A percentile compares a stretch with the other conserved stretches of the same genome.
Evolutionary conservation across 1,140 invertebrate species (phyloP).

Genomic region (Hydropsyche tenuis): DNA sequence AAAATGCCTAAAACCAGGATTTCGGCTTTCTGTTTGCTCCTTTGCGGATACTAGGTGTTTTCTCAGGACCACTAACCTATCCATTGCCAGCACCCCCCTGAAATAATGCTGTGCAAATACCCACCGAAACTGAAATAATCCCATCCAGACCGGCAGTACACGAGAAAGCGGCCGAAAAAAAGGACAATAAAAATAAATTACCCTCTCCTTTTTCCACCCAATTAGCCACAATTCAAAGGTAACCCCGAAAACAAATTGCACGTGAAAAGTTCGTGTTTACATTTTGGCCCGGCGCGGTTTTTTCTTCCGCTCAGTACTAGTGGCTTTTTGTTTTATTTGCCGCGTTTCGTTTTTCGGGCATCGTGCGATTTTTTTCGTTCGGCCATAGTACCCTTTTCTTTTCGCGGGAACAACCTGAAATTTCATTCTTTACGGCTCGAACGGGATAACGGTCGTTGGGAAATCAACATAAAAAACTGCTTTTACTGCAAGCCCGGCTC

Average conservation of each 20-base stretch:
- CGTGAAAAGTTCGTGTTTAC: constrained; percentile 27
- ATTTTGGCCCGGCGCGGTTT: constrained; percentile 7
- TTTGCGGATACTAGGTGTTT: constrained; percentile 10
- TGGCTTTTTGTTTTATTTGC: constrained; percentile 18
- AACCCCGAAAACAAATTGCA: constrained; percentile 22
- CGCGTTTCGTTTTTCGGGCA: not conserved
- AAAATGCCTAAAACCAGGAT: constrained; percentile 14
- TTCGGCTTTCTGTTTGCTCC: constrained; percentile 11
- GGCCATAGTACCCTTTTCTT: not conserved
- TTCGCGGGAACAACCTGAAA: constrained; percentile 12
- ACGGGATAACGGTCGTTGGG: constrained; percentile 2
- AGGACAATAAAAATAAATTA: constrained; percentile 28
- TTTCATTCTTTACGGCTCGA: constrained; percentile 22
- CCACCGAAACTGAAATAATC: constrained; percentile 10
- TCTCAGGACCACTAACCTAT: not conserved
- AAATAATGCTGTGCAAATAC: constrained; percentile 23
- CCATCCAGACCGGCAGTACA: not conserved
- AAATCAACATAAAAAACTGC: constrained; percentile 26
- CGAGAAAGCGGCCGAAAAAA: not conserved
- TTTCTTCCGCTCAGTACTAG: not conserved
- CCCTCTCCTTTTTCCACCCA: constrained; percentile 16
- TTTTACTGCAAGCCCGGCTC: constrained; percentile 1
- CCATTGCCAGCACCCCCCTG: not conserved
- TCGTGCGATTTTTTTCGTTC: not conserved
- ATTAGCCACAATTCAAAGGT: constrained; percentile 28